Evolutionary conservation across 23 tunicate species (phyloP), one percentile per base, ranked within the genome.

Genomic region (Aplidium turbinatum): DNA sequence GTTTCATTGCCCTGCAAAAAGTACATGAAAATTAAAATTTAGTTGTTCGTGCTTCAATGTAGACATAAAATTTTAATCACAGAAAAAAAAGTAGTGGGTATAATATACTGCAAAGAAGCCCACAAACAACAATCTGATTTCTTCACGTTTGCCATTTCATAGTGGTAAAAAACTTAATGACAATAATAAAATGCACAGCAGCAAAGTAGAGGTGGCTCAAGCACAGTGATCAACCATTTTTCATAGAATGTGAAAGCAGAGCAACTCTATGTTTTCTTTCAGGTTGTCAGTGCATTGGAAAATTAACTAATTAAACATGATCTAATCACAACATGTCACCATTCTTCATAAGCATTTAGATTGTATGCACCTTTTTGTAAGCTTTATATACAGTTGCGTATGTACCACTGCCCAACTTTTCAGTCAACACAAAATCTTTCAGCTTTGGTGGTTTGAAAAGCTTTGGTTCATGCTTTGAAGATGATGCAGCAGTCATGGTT

Each of bases 351-450:
- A 56, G 20, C 7, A 20, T 20, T 19, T 20, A 18, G 9, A 23
- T 23, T 56, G 16, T 13, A 56, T 11, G 3, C 39, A 89, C 96
- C 68, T 91, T 91, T 78, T 66, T 84, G 53, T 78, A 91, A 34
- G 92, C 97, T 58, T 84, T 91, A 51, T 91, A 91, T 1, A 91
- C 97, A 40, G 86, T 91, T 27, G 97, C 91, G 74, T 91, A 91
- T 0, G 97, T 84, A 36, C 97, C 97, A 66, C 84, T 80, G 9
- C 97, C 97, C 23, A 91, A 47, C 20, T 68, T 73, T 73, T 84
- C 83, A 7, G 89, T 86, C 57, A 91, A 74, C 16, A 91, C 85
- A 70, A 73, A 91, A 25, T 77, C 91, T 21, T 84, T 67, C 25
- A 84, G 63, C 35, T 84, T 72, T 20, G 97, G 97, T 20, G 51